Evolutionary conservation across 2,113 vertebrate species (phyloP), one percentile per base, ranked within the genome.

Genomic region (Progne subis): DNA sequence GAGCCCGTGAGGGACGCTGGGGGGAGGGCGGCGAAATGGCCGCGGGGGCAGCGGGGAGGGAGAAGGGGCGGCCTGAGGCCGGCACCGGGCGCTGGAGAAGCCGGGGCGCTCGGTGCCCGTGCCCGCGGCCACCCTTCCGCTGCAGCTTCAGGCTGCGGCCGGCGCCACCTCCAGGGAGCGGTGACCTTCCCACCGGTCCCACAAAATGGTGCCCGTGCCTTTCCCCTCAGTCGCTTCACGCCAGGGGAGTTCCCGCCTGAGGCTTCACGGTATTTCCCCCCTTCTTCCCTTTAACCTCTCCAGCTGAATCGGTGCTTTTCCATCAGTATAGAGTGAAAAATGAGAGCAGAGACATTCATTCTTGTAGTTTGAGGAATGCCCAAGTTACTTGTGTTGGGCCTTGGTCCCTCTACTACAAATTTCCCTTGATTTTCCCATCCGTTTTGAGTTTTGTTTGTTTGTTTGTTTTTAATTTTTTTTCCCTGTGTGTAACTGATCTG

Each of bases 121-220:
- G 14, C 32, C 34, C 21, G 16, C 18, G 5, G 44, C 11, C 16
- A 8, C 46, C 8, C 2, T 43, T 14, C 2, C 26, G 21, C 31
- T 5, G 4, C 4, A 26, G 25, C 13, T 57, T 9, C 18, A 7
- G 59, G 4, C 32, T 9, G 57, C 29, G n/a, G 50, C 37, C 21
- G 17, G 14, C 5, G 32, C 20, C 23, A 8, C 6, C 14, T 18
- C 14, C 13, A 34, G n/a, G 29, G 9, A 56, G 28, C 32, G 7
- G 14, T 9, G 59, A 18, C 50, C 32, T 46, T 39, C 56, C 65
- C 50, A 16, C 25, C 7, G 24, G 12, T 24, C 21, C 75, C 71
- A 57, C 87, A 94, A 94, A 95, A 92, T 88, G 90, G 90, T 94
- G 94, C 29, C 86, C 28, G 55, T 11, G 68, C 28, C 39, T 52